Conservation (phyloP, 2,888 invertebrate species). For the Odontothrips loti region DNA sequence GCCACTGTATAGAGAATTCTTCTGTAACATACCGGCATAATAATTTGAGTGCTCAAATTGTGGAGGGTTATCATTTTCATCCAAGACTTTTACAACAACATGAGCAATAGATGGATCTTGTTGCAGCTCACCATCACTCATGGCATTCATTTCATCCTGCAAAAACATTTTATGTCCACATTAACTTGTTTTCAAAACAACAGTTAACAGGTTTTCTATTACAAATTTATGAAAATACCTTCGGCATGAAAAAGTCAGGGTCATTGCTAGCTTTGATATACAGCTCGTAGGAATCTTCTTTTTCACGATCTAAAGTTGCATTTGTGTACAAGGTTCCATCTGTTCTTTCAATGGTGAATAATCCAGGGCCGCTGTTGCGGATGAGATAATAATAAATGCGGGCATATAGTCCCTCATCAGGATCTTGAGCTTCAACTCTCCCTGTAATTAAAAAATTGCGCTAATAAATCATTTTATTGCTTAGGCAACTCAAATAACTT, state of each 20-base stretch:
- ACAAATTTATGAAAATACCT: constrained; percentile 37
- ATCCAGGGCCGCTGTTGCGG: constrained; percentile 68
- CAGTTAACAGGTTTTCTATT: constrained; percentile 26
- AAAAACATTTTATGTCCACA: not conserved
- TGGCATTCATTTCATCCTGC: constrained; percentile 36
- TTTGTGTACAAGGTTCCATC: constrained; percentile 77
- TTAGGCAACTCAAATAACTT: constrained; percentile 29
- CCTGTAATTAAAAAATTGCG: constrained; percentile 48
- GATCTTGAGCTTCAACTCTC: constrained; percentile 66
- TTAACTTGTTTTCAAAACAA: no score
- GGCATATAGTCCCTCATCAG: constrained; percentile 75
- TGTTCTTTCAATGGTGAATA: constrained; percentile 73
- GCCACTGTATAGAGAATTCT: not conserved
- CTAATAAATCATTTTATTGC: constrained; percentile 27
- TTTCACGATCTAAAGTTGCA: constrained; percentile 76
- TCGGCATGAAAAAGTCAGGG: constrained; percentile 62
- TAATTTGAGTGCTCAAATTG: constrained; percentile 61
- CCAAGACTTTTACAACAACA: constrained; percentile 67
- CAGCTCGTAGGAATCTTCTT: constrained; percentile 66
- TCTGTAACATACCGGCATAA: constrained; percentile 55
- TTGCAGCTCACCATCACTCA: constrained; percentile 40
- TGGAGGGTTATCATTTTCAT: constrained; percentile 83
- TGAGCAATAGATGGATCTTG: constrained; percentile 67
- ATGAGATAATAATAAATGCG: constrained; percentile 80
- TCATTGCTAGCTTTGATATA: constrained; percentile 80